Evolutionary conservation across 2,113 vertebrate species (phyloP), one percentile per base, ranked within the genome.

Genomic region (Eretmochelys imbricata): DNA sequence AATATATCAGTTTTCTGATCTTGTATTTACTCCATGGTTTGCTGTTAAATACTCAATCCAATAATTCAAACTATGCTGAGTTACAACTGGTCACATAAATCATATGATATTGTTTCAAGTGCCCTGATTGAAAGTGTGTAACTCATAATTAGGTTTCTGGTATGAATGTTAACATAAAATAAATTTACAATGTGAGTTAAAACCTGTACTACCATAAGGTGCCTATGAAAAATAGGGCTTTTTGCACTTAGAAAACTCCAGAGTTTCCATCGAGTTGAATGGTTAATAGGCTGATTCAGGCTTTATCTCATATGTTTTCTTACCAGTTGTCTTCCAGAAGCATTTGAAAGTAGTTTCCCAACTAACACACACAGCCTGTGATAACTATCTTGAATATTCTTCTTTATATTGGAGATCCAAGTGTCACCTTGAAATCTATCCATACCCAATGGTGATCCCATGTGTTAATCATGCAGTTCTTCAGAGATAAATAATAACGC

Each of bases 1-100:
- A 0, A 17, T 54, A 1, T 86, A 62, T 42, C 1, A 84, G 29
- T 35, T 72, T 62, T 91, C 80, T 80, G 0, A 7, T 5, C 2
- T 83, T 90, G 80, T 46, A 29, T 72, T 82, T 78, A 31, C 87
- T 84, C 54, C 82, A 2, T 25, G 59, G 81, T 92, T 93, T 93
- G 31, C 76, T 1, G 50, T 53, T 50, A 48, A 87, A 35, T 85
- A 82, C 65, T 82, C 24, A 87, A 10, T 55, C 7, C 4, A 3
- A 93, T 38, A 31, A 35, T 85, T 92, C 91, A 42, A 85, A 89
- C 6, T 80, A 0, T n/a, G 38, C 75, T 80, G 42, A 48, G 19
- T 80, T 65, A 29, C 53, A 80, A 65, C 5, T 35, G 16, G 69
- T 42, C 16, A 27, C 27, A 69, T 14, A 88, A 85, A 84, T 22